Base-by-base conservation (phyloP, 1,140 invertebrate species). In the Batillaria attramentaria region DNA sequence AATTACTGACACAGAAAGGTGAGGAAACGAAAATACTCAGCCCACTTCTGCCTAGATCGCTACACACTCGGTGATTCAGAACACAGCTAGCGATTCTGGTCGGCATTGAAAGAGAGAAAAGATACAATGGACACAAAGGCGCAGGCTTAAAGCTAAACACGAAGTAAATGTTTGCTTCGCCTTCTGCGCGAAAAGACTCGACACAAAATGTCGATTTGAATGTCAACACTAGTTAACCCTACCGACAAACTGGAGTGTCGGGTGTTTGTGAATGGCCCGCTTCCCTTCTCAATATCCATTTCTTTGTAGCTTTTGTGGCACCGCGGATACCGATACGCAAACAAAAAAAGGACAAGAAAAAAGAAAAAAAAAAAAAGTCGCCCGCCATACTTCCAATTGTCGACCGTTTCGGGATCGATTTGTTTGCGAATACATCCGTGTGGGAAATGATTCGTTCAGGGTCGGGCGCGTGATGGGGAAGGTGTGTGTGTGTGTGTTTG, bases 391-490 rank as follows among this genome's bases (percentile, higher is more conserved):
- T 28, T 20, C 24, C 8, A 60, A 60, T 13, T 60, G 57, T 60
- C 31, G 57, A 60, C 57, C 31, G 57, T 60, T 60, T 60, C 20
- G 24, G 20, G 57, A 60, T 60, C 57, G 57, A 60, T 60, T 28
- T 28, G 6, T 60, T 60, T 60, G 57, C 24, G 57, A 60, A 60
- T 60, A 60, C 57, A 60, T 60, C 57, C 57, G 57, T 60, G 57
- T 60, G 57, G 57, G 57, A 60, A 60, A 60, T 60, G 57, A 60
- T 60, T 8, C 20, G 24, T n/a, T 20, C 20, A 60, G 57, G 57
- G 8, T 8, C 5, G 20, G 20, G 20, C 6, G 8, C 57, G 20
- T 60, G 5, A 60, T 24, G 24, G 57, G n/a, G n/a, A n/a, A n/a
- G n/a, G n/a, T n/a, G n/a, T n/a, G n/a, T n/a, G n/a, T n/a, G n/a